Percentiles rank a stretch among this genome's conserved stretches.
phyloP scores from a whole-genome alignment of 2,113 vertebrate species.

The Ailuropoda melanoleuca region DNA sequence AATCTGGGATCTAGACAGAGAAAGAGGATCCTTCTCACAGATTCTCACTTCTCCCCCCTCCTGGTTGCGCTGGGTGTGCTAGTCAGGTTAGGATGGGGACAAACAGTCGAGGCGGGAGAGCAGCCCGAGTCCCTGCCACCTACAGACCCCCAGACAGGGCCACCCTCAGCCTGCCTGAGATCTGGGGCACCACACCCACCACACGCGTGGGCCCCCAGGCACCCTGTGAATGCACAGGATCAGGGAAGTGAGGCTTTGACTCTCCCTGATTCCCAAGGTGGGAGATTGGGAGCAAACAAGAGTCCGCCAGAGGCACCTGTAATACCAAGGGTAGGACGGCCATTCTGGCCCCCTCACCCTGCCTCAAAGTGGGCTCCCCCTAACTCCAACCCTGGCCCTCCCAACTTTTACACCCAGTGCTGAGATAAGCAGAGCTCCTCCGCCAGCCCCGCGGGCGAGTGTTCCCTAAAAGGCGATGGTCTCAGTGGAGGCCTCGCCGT shows the following conservation, averaged over 20 bases:
- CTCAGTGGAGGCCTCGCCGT: conserved; percentile 69
- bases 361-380: neutral
- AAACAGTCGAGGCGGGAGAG: neutral
- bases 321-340: fast-evolving
- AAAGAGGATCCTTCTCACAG: neutral
- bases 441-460: fast-evolving
- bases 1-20: neutral
- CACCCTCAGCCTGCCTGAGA: neutral
- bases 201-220: neutral
- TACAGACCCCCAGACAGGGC: neutral
- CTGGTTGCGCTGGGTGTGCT: neutral
- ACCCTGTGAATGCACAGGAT: neutral
- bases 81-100: neutral
- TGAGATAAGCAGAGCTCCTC: neutral
- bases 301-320: neutral
- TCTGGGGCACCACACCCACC: neutral
- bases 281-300: neutral
- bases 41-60: neutral
- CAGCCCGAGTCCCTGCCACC: neutral
- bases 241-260: neutral
- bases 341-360: neutral
- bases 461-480: conserved; percentile 68
- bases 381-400: neutral
- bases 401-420: neutral
- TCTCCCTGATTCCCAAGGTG: neutral